These are phyloP conservation scores for Acrocera orbiculus DNA, from an alignment of 2,888 invertebrate genomes.

Conservation along the genomic window DNA sequence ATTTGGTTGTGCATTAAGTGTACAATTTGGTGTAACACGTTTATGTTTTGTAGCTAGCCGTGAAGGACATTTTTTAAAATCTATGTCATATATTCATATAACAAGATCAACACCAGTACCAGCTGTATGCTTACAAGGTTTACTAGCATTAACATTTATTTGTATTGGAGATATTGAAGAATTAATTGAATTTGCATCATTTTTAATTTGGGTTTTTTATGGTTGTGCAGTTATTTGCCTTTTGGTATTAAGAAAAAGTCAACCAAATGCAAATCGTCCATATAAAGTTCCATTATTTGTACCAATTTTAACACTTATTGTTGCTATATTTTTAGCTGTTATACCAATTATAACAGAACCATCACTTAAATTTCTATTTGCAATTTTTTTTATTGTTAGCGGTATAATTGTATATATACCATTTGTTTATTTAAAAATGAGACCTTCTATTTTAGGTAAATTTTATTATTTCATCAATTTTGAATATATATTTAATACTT, in stretches of 20 bases:
- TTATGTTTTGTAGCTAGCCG: conserved; percentile 69
- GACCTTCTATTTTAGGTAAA: conserved; percentile 39
- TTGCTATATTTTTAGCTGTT: conserved; percentile 54
- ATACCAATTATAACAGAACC: conserved; percentile 61
- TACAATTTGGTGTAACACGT: conserved; percentile 60
- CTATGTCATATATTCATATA: conserved; percentile 62
- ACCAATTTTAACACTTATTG: conserved; percentile 50
- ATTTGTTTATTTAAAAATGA: conserved; percentile 52
- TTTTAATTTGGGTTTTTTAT: conserved; percentile 77
- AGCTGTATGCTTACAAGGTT: conserved; percentile 57
- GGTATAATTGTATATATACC: conserved; percentile 55
- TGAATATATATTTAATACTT: conserved; percentile 2
- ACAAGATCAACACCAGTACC: conserved; percentile 59
- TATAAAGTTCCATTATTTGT: conserved; percentile 56
- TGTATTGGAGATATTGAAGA: conserved; percentile 53
- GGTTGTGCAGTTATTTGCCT: conserved; percentile 66
- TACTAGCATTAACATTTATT: conserved; percentile 53
- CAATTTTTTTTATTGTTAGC: conserved; percentile 48
- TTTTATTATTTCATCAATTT: background rate
- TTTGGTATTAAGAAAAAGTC: conserved; percentile 51
- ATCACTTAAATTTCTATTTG: conserved; percentile 57
- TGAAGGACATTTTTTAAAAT: conserved; percentile 62
- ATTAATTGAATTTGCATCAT: conserved; percentile 71
- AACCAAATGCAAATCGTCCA: conserved; percentile 47
- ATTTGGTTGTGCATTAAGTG: conserved; percentile 61